Conservation (phyloP, 1,140 invertebrate genomes). For the Magallana ariakensis region DNA sequence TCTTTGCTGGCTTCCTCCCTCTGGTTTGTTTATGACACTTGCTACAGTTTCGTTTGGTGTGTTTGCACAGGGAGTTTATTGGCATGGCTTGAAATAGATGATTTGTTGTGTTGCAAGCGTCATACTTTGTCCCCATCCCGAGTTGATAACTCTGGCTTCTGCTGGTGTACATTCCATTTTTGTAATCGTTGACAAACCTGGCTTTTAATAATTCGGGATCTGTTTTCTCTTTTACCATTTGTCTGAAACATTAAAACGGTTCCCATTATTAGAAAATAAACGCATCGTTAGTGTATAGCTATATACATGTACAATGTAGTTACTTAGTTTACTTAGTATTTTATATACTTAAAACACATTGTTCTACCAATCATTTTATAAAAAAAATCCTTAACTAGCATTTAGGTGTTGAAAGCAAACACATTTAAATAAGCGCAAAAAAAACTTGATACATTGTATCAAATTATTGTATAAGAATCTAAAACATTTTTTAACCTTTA, state of each 20-base stretch:
- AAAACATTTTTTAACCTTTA: no score
- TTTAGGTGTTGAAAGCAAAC: no score
- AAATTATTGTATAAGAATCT: no score
- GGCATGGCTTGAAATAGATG: constrained; percentile 16
- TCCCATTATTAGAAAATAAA: no score
- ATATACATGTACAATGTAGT: no score
- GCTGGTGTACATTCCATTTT: background rate
- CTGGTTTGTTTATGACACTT: background rate
- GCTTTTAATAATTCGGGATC: background rate
- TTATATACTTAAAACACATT: no score
- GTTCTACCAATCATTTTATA: no score
- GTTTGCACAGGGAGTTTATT: background rate
- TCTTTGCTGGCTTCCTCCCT: background rate
- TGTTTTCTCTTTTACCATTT: background rate
- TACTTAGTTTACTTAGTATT: no score
- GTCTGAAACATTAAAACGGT: background rate
- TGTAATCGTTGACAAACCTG: background rate
- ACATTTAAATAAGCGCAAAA: no score
- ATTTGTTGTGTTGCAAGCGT: background rate
- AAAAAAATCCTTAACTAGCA: no score
- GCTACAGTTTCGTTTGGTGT: background rate
- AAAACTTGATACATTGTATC: no score
- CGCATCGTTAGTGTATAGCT: no score
- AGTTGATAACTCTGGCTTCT: background rate
- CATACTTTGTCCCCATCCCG: background rate